Evolutionary conservation across 2,797 vertebrate genomes (phyloP).

Genomic region (Notamacropus eugenii): DNA sequence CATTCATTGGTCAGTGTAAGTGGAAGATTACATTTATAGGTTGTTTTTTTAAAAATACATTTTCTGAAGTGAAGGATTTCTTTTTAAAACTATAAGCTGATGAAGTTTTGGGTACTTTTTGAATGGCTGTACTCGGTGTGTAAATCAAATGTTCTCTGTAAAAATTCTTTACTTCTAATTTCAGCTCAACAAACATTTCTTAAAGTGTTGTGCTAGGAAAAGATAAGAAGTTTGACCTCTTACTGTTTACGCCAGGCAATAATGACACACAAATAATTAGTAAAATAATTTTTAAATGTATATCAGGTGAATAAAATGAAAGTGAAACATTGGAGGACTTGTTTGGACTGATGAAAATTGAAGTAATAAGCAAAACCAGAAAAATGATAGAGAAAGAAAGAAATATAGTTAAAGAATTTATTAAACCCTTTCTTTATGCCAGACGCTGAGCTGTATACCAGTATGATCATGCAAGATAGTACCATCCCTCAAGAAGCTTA

Average conservation of each 20-base stretch:
- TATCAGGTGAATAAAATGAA: not conserved
- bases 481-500: not conserved
- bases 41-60: not conserved
- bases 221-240: not conserved
- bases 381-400: not conserved
- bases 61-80: too few species aligned
- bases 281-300: not conserved
- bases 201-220: not conserved
- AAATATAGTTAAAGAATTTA: not conserved
- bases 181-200: not conserved
- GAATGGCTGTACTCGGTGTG: not conserved
- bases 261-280: not conserved
- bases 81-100: not conserved
- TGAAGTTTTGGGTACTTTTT: not conserved
- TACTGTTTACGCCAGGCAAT: not conserved
- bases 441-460: not conserved
- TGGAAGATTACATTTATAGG: not conserved
- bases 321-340: not conserved
- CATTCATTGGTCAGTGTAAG: not conserved
- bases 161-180: not conserved
- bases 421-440: not conserved
- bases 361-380: not conserved
- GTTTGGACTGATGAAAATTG: not conserved
- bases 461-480: not conserved
- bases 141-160: not conserved